Percentiles rank a stretch among this genome's conserved stretches.
Conservation (phyloP, 2,797 vertebrate genomes). For the Australoheros facetus region DNA sequence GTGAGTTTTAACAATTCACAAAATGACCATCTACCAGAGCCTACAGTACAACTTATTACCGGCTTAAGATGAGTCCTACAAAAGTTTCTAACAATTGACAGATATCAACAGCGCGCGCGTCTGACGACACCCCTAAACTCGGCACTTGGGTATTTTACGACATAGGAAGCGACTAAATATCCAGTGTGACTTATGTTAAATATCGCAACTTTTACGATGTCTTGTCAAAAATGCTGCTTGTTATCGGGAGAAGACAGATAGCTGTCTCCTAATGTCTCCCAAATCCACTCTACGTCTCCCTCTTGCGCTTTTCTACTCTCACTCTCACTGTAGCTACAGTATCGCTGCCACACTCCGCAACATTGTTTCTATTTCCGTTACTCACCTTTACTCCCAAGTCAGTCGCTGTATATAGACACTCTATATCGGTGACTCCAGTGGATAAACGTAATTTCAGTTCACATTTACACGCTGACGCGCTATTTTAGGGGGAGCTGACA, state of each 20-base stretch:
- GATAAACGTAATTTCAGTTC: constrained; percentile 84
- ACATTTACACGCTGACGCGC: constrained; percentile 84
- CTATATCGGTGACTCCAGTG: constrained; percentile 83
- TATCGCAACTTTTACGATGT: background rate
- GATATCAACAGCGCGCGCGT: constrained; percentile 56
- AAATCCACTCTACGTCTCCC: constrained; percentile 77
- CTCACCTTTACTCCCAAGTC: constrained; percentile 85
- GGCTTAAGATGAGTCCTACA: constrained; percentile 14
- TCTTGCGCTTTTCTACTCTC: constrained; percentile 71
- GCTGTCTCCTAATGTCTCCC: constrained; percentile 37
- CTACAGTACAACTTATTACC: background rate
- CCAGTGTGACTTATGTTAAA: background rate
- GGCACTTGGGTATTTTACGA: background rate
- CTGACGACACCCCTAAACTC: constrained; percentile 28
- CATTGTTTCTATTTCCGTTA: constrained; percentile 85
- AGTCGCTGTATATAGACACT: constrained; percentile 82
- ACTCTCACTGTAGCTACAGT: constrained; percentile 51
- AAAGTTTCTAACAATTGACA: constrained; percentile 58
- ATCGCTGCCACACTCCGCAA: constrained; percentile 66
- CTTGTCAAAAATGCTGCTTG: background rate
- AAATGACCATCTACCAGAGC: background rate
- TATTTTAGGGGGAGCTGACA: constrained; percentile 88
- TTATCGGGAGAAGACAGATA: constrained; percentile 6
- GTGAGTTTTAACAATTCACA: constrained; percentile 1
- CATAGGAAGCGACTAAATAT: background rate